phyloP scores from a whole-genome alignment of 2,888 invertebrate genomes.

The Oscheius sp. region DNA sequence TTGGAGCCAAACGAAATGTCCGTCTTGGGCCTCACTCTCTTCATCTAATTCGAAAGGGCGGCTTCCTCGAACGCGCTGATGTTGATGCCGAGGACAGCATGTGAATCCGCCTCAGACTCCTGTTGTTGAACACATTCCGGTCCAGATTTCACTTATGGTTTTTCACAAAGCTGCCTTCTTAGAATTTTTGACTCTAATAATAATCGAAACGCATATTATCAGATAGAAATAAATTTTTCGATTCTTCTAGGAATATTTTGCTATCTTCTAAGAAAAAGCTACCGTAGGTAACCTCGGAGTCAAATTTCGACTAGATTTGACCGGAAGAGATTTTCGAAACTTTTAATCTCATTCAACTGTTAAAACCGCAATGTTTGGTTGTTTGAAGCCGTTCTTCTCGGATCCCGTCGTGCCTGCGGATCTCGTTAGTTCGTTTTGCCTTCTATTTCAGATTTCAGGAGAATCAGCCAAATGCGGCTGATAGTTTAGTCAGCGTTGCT shows the following conservation, averaged over 20 bases:
- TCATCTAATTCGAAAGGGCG: constrained; percentile 46
- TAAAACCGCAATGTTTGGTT: background rate
- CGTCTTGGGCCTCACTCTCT: constrained; percentile 65
- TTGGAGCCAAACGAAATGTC: constrained; percentile 56
- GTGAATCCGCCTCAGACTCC: background rate
- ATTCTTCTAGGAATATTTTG: too few relatives aligned
- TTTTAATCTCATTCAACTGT: too few relatives aligned
- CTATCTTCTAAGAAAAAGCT: too few relatives aligned
- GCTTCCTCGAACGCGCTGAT: constrained; percentile 39
- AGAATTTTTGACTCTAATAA: too few relatives aligned
- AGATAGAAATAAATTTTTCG: too few relatives aligned
- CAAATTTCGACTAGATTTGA: too few relatives aligned
- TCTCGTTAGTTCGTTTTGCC: background rate
- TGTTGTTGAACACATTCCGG: constrained; percentile 9
- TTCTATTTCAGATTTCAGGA: background rate
- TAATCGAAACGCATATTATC: too few relatives aligned
- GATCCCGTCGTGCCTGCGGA: background rate
- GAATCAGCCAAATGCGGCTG: background rate
- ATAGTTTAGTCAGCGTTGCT: background rate
- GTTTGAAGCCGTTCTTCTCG: background rate
- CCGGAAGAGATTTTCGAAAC: too few relatives aligned
- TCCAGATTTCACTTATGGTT: constrained; percentile 2
- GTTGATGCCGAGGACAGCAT: constrained; percentile 32
- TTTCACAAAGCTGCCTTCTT: too few relatives aligned
- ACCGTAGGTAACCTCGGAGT: too few relatives aligned